Evolutionary conservation across 2,888 invertebrate genomes (phyloP).

Genomic region (Catocala sponsa): DNA sequence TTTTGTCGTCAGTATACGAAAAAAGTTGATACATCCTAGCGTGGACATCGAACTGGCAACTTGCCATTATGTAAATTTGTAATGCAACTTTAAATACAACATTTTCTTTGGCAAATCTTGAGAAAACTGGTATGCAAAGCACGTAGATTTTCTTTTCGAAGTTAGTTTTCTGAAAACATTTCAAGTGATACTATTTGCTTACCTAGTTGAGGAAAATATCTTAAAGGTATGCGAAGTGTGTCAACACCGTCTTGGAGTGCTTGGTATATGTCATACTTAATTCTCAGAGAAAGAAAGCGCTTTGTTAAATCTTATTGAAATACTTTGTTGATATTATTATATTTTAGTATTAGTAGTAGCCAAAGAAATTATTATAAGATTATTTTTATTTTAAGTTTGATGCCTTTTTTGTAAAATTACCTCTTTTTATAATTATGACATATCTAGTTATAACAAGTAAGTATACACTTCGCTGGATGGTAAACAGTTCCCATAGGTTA

Average conservation of each 20-base stretch:
- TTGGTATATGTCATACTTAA: neutral
- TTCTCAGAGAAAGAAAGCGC: neutral
- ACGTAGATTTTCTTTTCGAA: conserved; percentile 1
- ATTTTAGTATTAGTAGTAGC: no score
- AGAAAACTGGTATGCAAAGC: conserved; percentile 2
- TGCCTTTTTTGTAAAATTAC: no score
- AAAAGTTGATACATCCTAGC: conserved; percentile 4
- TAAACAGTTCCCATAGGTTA: no score
- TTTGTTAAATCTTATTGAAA: no score
- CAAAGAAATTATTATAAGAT: no score
- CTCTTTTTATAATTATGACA: no score
- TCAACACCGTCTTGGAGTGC: neutral
- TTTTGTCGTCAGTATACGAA: conserved; percentile 1
- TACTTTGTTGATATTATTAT: no score
- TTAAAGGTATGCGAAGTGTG: neutral
- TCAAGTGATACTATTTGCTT: neutral
- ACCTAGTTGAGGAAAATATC: neutral
- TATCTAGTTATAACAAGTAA: no score
- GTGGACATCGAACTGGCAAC: conserved; percentile 11
- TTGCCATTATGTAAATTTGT: conserved; percentile 12
- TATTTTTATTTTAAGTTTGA: no score
- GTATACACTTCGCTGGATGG: no score
- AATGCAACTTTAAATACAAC: conserved; percentile 12
- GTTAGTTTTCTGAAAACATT: neutral
- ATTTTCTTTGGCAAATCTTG: conserved; percentile 7